Conservation (phyloP, 1,140 invertebrate genomes). For the Sogatella furcifera region DNA sequence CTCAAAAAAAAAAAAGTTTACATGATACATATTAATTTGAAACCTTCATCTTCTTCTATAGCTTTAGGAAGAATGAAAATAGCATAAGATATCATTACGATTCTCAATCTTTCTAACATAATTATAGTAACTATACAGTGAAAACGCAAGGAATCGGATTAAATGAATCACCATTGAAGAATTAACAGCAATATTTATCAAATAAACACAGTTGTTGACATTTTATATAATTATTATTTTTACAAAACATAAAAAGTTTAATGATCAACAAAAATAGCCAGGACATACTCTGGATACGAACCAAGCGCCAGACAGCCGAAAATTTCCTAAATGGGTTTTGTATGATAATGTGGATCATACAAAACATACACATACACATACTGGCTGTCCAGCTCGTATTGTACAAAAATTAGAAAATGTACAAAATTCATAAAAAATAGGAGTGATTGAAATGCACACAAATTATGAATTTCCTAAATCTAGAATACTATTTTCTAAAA, state of each 20-base stretch:
- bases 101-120: too few species aligned
- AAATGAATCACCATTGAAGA: constrained; percentile 8
- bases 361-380: too few species aligned
- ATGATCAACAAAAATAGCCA: constrained; percentile 15
- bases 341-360: too few species aligned
- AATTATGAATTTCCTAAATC: constrained; percentile 15
- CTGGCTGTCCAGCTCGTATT: constrained; percentile 8
- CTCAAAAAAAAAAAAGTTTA: too few species aligned
- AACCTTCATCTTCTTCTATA: too few species aligned
- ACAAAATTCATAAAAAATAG: constrained; percentile 19
- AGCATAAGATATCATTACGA: too few species aligned
- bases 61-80: too few species aligned
- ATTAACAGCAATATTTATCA: constrained; percentile 19
- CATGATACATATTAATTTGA: too few species aligned
- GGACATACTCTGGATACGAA: constrained; percentile 13
- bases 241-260: constrained; percentile 18
- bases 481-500: constrained; percentile 16
- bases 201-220: constrained; percentile 17
- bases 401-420: constrained; percentile 19
- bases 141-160: neutral
- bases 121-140: too few species aligned
- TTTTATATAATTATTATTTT: constrained; percentile 14
- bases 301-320: constrained; percentile 7
- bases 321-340: neutral
- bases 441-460: constrained; percentile 18